These are phyloP conservation scores for Dolichotis patagonum DNA, from an alignment of 2,113 vertebrate genomes.

Conservation along the genomic window DNA sequence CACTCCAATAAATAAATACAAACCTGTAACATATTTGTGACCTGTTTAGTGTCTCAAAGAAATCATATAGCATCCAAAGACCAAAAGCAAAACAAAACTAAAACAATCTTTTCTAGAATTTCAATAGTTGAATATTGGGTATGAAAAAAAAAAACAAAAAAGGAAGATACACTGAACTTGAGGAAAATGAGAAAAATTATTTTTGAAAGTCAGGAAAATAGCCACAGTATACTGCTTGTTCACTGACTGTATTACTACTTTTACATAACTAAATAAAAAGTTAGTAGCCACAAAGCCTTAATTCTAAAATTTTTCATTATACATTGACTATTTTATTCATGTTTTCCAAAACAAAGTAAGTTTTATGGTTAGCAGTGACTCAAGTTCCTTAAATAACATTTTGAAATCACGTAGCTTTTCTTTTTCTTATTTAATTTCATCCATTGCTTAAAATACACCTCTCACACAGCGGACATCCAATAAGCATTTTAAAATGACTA, in stretches of 20 bases:
- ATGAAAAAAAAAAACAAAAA: constrained; percentile 1
- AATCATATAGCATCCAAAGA: not conserved
- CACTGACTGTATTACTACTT: not conserved
- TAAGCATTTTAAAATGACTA: constrained; percentile 9
- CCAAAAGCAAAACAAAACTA: not conserved
- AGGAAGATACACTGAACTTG: not conserved
- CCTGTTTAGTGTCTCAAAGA: not conserved
- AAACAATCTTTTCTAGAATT: constrained; percentile 36
- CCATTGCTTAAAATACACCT: not conserved
- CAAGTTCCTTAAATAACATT: not conserved
- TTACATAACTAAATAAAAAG: constrained; percentile 8
- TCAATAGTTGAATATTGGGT: constrained; percentile 34
- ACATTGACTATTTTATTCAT: not conserved
- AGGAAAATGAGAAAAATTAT: constrained; percentile 16
- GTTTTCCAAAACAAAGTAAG: constrained; percentile 41
- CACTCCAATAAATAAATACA: not conserved
- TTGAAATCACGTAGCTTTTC: not conserved
- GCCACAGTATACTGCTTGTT: not conserved
- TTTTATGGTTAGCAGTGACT: not conserved
- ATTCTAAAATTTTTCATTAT: constrained; percentile 18
- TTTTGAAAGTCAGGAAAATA: constrained; percentile 28
- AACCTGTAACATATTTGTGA: not conserved
- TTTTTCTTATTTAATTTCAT: not conserved
- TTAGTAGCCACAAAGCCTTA: not conserved
- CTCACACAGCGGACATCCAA: not conserved